phyloP scores from a whole-genome alignment of 1,140 invertebrate species.

The Copidosoma floridanum region DNA sequence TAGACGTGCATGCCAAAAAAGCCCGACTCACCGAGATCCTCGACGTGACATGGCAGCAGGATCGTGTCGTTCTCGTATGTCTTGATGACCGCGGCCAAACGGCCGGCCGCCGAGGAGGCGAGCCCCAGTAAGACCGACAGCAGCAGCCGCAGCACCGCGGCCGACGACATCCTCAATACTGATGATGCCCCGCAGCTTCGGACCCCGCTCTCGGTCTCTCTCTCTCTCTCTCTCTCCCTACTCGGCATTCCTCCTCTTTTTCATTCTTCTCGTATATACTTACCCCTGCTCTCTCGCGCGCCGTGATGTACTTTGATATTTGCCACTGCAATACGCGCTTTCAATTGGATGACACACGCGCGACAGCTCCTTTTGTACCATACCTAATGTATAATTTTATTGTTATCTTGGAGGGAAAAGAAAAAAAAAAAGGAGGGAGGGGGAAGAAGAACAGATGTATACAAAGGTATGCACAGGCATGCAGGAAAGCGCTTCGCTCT shows the following conservation, averaged over 20 bases:
- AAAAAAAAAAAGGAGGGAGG: no score
- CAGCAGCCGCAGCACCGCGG: not conserved
- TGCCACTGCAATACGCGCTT: no score
- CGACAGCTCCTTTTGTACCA: not conserved
- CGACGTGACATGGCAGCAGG: slow-evolving; percentile 69
- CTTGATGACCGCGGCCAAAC: slow-evolving; percentile 70
- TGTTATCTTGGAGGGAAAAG: no score
- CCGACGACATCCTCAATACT: not conserved
- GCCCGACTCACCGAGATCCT: slow-evolving; percentile 58
- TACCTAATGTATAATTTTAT: no score
- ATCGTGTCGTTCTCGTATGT: slow-evolving; percentile 73
- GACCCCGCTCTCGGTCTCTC: not conserved
- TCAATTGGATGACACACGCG: slow-evolving; percentile 22
- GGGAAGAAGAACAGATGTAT: no score
- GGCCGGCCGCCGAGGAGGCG: slow-evolving; percentile 50
- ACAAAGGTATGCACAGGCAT: no score
- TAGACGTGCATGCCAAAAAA: no score
- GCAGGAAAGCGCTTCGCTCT: no score
- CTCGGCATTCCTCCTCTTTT: slow-evolving; percentile 18
- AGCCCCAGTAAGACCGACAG: not conserved
- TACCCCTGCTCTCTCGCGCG: no score
- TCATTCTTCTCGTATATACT: no score
- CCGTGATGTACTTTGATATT: no score
- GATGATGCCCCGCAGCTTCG: not conserved
- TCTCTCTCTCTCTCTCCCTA: not conserved